Base-by-base conservation (phyloP, 1,140 invertebrate genomes). In the Philopotamus ludificatus region DNA sequence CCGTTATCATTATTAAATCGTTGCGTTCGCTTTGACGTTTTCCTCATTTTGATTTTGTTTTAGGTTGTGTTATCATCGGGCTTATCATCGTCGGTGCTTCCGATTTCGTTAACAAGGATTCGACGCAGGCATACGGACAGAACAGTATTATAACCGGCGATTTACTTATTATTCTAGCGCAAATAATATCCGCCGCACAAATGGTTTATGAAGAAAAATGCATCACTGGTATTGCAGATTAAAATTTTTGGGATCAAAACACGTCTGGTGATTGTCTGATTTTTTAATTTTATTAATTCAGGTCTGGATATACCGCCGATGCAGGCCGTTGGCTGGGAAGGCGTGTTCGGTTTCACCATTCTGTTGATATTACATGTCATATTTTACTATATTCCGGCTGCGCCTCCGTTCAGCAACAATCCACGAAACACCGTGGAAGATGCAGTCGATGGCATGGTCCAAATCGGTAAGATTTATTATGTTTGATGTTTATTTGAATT, bases 181-280 rank as follows among this genome's bases (percentile, higher is more conserved):
- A 95, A 78, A 86, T 98, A 39, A 86, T 98, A 69, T 89, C 89
- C n/a, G 90, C 94, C 0, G 81, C 86, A 50, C 94, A 97, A 81
- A 96, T 97, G 90, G 93, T 97, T 0, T 87, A 93, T 51, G 95
- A 98, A 80, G 94, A 98, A 76, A 95, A 94, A 79, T 95, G 88
- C 81, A 84, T 97, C 0, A 79, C 84, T 45, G 85, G 78, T 79
- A 70, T 60, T 10, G n/a, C n/a, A n/a, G n/a, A n/a, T n/a, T n/a
- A n/a, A n/a, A n/a, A n/a, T n/a, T n/a, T n/a, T n/a, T n/a, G n/a
- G n/a, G n/a, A n/a, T n/a, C n/a, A n/a, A n/a, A n/a, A n/a, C n/a
- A n/a, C n/a, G n/a, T n/a, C n/a, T n/a, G n/a, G n/a, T n/a, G n/a
- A n/a, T n/a, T n/a, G n/a, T n/a, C n/a, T 39, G 34, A 39, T n/a